These are phyloP conservation scores for Hippotragus niger DNA, from an alignment of 2,113 vertebrate species.

Conservation along the genomic window DNA sequence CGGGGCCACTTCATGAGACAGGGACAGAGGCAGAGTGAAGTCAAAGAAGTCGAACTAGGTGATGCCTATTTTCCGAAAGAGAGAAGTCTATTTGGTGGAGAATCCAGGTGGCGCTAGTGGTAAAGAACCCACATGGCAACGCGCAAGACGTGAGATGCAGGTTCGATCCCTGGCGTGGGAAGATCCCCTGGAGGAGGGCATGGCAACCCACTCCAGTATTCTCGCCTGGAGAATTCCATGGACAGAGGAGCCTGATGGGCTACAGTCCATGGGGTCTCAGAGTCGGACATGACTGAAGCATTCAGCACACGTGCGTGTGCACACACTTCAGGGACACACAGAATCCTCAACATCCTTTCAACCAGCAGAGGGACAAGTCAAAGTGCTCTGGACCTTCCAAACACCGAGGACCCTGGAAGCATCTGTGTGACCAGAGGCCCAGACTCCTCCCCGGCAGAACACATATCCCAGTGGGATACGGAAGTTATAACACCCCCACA, in stretches of 20 bases:
- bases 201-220: neutral
- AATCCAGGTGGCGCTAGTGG: neutral
- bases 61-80: neutral
- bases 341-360: neutral
- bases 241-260: neutral
- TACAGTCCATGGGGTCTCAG: neutral
- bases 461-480: rapidly evolving
- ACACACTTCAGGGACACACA: neutral
- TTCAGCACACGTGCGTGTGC: rapidly evolving
- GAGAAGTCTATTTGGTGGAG: neutral
- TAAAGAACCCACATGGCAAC: rapidly evolving
- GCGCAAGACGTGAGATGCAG: neutral
- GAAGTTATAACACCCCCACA: neutral
- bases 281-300: neutral
- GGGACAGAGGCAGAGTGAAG: neutral
- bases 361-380: neutral
- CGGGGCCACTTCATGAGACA: neutral
- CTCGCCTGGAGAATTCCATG: neutral
- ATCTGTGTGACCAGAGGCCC: neutral
- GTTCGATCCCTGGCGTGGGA: neutral
- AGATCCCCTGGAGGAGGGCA: neutral
- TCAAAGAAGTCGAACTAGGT: neutral
- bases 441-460: neutral
- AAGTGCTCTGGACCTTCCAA: neutral
- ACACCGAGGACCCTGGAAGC: neutral